Conservation (phyloP, 2,113 vertebrate species). For the Tricholaema leucomelas region DNA sequence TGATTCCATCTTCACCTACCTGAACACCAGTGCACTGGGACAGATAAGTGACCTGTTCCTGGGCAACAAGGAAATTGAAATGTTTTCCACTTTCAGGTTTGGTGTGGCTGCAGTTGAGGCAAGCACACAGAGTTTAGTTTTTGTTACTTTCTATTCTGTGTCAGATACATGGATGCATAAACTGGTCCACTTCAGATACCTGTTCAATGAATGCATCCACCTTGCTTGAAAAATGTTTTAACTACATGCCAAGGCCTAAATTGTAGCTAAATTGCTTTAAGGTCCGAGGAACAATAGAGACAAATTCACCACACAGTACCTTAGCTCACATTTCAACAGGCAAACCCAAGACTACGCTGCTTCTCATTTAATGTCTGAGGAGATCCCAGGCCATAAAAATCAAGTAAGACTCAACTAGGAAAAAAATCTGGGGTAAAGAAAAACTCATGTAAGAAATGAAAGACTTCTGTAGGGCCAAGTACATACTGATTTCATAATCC, state of each 20-base stretch:
- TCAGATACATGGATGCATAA: neutral
- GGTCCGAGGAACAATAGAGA: neutral
- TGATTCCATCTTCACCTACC: neutral
- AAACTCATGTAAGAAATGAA: conserved; percentile 16
- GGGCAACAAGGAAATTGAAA: neutral
- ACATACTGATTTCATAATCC: conserved; percentile 7
- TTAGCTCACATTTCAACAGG: conserved; percentile 3
- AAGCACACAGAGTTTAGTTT: neutral
- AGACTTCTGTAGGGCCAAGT: conserved; percentile 7
- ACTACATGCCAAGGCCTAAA: neutral
- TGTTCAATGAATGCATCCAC: neutral
- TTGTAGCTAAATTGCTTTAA: neutral
- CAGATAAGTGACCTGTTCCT: neutral
- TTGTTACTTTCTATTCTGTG: neutral
- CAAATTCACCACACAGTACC: neutral
- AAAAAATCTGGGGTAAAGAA: conserved; percentile 36
- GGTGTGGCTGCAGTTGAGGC: neutral
- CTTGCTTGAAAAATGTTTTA: neutral
- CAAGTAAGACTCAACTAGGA: conserved; percentile 6
- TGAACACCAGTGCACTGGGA: rapidly evolving
- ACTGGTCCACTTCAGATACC: neutral
- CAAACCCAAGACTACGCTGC: neutral
- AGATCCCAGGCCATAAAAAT: conserved; percentile 3
- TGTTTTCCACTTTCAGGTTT: neutral
- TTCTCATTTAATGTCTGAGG: conserved; percentile 21